Conservation (phyloP, 2,113 vertebrate species). For the Procavia capensis region DNA sequence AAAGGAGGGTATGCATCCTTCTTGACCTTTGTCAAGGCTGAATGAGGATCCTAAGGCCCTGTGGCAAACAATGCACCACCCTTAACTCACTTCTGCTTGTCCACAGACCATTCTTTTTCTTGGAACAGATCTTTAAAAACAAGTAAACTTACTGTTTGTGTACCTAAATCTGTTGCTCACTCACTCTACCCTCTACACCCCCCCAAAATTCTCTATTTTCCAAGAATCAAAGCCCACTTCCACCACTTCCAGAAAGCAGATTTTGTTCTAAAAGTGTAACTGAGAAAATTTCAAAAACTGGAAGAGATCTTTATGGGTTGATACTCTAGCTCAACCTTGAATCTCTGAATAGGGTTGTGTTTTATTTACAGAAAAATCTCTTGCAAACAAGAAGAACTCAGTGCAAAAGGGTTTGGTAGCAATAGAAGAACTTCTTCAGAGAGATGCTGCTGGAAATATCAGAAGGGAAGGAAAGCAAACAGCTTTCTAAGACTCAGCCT, state of each 20-base stretch:
- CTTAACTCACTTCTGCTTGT: background rate
- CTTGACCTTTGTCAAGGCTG: background rate
- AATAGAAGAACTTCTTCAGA: background rate
- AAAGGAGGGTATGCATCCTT: background rate
- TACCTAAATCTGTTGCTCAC: background rate
- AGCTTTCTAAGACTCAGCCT: background rate
- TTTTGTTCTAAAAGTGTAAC: constrained; percentile 11
- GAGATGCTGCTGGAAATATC: background rate
- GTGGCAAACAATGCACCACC: background rate
- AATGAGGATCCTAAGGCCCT: background rate
- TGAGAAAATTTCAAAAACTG: background rate
- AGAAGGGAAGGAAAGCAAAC: background rate
- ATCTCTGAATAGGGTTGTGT: background rate
- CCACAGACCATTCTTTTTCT: background rate
- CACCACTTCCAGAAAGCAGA: background rate
- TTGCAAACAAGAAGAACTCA: background rate
- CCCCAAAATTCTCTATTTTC: background rate
- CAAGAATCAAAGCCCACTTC: background rate
- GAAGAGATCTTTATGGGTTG: background rate
- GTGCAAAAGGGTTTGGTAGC: background rate
- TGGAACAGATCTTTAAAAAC: background rate
- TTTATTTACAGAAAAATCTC: background rate
- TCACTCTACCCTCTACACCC: background rate
- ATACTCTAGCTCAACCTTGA: background rate
- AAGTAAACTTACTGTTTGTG: background rate